A percentile compares a stretch with the other conserved stretches of the same genome.
Conservation (phyloP, 2,797 vertebrate species). For the Poecilia velifera region DNA sequence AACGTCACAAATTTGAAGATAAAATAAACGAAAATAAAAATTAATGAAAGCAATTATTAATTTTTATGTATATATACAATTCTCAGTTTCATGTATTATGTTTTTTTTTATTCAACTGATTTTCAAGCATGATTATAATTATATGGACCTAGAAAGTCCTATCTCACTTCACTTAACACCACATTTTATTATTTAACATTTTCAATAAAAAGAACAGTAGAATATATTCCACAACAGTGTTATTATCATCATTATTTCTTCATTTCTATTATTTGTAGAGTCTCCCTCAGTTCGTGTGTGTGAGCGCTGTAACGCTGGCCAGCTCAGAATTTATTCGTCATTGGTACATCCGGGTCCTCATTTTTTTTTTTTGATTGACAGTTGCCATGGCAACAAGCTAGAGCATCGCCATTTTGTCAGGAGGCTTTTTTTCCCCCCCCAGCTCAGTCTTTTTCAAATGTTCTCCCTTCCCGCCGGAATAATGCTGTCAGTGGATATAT, state of each 20-base stretch:
- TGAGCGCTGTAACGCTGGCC: slow-evolving; percentile 62
- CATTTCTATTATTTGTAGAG: background rate
- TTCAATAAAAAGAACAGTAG: background rate
- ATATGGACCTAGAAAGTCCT: background rate
- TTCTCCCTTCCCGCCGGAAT: slow-evolving; percentile 87
- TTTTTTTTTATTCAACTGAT: background rate
- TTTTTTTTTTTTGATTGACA: slow-evolving; percentile 81
- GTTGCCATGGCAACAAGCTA: slow-evolving; percentile 86
- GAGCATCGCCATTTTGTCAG: slow-evolving; percentile 89
- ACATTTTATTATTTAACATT: background rate
- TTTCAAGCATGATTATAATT: background rate
- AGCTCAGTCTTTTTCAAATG: slow-evolving; percentile 84
- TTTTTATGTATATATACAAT: too few relatives aligned
- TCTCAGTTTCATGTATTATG: too few relatives aligned
- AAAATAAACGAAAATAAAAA: background rate
- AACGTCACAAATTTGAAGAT: too few relatives aligned
- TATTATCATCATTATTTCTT: background rate
- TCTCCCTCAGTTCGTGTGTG: background rate
- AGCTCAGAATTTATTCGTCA: slow-evolving; percentile 80
- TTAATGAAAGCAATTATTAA: background rate
- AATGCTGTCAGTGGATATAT: slow-evolving; percentile 80
- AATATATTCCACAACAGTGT: background rate
- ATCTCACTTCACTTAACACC: background rate
- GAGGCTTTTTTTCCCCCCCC: slow-evolving; percentile 78
- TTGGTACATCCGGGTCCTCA: slow-evolving; percentile 82